Evolutionary conservation across 1,140 invertebrate species (phyloP), one percentile per base, ranked within the genome.

Genomic region (Drosophila subobscura): DNA sequence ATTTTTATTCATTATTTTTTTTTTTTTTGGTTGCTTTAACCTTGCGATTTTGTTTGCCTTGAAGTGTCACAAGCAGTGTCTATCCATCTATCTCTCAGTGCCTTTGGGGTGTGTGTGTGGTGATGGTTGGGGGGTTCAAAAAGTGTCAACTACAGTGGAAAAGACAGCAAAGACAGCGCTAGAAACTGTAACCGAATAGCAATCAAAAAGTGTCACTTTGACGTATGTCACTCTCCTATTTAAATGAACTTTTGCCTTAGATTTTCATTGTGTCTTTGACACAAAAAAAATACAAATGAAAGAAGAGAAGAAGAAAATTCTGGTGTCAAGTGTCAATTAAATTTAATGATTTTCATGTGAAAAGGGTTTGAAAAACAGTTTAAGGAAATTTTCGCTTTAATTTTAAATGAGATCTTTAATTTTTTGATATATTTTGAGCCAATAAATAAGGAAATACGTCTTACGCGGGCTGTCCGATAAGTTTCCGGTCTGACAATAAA

Each of bases 201-300:
- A 80, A 79, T 79, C 77, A 72, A 83, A 83, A 84, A 68, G 61
- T 84, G 79, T 76, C 79, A 84, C 50, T 66, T 84, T 84, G 79
- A 85, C 79, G 76, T 61, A 79, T 76, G 79, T 79, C 79, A 75
- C 68, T 85, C 79, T 72, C 33, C 57, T 65, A 72, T 84, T 84
- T 67, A 84, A 84, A 84, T 84, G 76, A 85, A 84, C 80, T 76
- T 56, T 56, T 68, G 47, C 65, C 71, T 51, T 47, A 37, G 49
- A 72, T 74, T 80, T 77, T 77, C 73, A 74, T 70, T 56, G 54
- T 60, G 51, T 54, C 64, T 55, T 64, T 29, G 14, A 4, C 23
- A 12, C 3, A n/a, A 12, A 67, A 51, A 10, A n/a, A 67, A 37
- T 20, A 37, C 46, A 67, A 77, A 79, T 67, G 23, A 67, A 51